Evolutionary conservation across 1,140 invertebrate genomes (phyloP), one percentile per base, ranked within the genome.

Genomic region (Andricus grossulariae): DNA sequence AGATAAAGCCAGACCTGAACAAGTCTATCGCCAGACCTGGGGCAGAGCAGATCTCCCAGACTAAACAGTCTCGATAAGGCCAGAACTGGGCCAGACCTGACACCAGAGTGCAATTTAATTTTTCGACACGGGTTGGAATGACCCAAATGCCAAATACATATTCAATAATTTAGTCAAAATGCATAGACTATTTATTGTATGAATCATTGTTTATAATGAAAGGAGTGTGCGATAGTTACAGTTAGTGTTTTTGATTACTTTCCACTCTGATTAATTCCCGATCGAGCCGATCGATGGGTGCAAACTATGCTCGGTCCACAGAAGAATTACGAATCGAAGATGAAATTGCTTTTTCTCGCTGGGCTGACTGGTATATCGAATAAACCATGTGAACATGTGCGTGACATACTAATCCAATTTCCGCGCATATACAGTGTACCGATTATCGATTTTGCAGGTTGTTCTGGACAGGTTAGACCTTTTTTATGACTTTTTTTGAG

Each of bases 361-460:
- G 39, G 60, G 5, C 32, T 66, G 60, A 39, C 57, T 66, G 21
- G 57, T 66, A 66, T 21, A 60, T 39, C 25, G 25, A 18, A 18
- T 21, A 32, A 45, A 45, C 39, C 39, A 45, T 45, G 39, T 21
- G 51, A 45, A 60, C 72, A 52, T 76, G 39, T 71, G 71, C 45
- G 16, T 84, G 85, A 85, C 84, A 85, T 60, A 83, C 76, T 86
- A 74, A 85, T 85, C 85, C 79, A 85, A 85, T 85, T 86, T 84
- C 81, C 78, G 80, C 72, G 74, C 71, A 49, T 78, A 49, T 78
- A 45, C 39, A 66, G 60, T 66, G 60, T 66, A 39, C 60, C 32
- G 60, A 32, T 66, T 66, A 66, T 66, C 60, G 60, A 66, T 66
- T 66, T 66, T 66, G 60, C 60, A 66, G 39, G 60, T 66, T 66